Percentiles rank a stretch among this genome's conserved stretches.
Evolutionary conservation across 2,113 vertebrate species (phyloP).

Genomic region (Pluvianellus socialis): DNA sequence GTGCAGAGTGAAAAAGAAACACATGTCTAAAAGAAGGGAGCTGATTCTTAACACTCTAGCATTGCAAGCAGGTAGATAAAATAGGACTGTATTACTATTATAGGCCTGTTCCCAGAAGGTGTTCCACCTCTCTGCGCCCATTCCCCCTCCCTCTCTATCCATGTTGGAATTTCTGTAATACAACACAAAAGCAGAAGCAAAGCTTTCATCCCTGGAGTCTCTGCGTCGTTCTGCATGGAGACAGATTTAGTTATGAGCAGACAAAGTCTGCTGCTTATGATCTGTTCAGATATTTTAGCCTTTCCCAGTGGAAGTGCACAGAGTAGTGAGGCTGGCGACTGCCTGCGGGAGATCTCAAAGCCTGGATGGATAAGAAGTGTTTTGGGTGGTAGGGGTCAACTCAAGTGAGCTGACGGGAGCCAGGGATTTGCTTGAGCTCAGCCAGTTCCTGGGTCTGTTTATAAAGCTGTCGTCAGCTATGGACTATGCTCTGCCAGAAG

Average conservation of each 20-base stretch:
- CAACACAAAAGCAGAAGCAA: neutral
- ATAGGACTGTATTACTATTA: neutral
- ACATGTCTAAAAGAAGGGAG: neutral
- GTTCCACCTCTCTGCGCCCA: neutral
- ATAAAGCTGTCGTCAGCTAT: neutral
- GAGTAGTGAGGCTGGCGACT: neutral
- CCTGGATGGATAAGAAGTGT: neutral
- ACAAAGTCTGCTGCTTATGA: neutral
- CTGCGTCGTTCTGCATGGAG: rapidly evolving
- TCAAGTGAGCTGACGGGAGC: neutral
- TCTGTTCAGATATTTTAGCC: neutral
- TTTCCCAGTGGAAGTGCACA: neutral
- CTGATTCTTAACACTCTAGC: neutral
- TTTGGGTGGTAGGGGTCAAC: neutral
- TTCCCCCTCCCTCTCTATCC: neutral
- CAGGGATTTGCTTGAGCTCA: neutral
- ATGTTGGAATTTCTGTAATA: neutral
- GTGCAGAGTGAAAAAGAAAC: neutral
- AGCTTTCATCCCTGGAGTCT: neutral
- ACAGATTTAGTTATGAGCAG: neutral
- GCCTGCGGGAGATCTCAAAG: neutral
- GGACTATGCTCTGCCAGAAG: neutral
- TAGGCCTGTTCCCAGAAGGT: neutral
- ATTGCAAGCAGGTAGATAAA: neutral
- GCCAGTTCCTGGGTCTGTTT: neutral